phyloP scores from a whole-genome alignment of 35 echinoderm and acorn worm species.

The Anneissia japonica region DNA sequence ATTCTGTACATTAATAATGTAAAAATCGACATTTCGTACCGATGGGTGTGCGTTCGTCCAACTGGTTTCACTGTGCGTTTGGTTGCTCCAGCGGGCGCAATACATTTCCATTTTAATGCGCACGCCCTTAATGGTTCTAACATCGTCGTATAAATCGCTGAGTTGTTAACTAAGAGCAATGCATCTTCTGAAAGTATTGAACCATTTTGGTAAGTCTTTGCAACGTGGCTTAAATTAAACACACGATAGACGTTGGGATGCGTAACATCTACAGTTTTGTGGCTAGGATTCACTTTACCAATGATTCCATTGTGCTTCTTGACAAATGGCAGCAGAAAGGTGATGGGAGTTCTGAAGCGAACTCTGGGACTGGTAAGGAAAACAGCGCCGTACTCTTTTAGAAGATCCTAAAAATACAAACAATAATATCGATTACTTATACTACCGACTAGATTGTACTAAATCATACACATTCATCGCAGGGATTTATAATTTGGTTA shows the following conservation, averaged over 20 bases:
- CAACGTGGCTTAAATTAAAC: slow-evolving; percentile 27
- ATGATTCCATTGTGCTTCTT: slow-evolving; percentile 65
- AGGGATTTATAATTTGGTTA: too few relatives aligned
- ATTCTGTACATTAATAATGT: slow-evolving; percentile 62
- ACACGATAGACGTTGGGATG: slow-evolving; percentile 53
- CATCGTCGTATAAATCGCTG: slow-evolving; percentile 30
- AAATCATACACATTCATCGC: too few relatives aligned
- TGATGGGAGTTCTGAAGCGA: slow-evolving; percentile 74
- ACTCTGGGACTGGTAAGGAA: slow-evolving; percentile 76
- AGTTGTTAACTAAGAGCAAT: slow-evolving; percentile 56
- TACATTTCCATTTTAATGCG: slow-evolving; percentile 52
- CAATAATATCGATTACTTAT: too few relatives aligned
- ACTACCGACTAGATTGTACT: too few relatives aligned
- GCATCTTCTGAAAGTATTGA: slow-evolving; percentile 36
- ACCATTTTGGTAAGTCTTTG: slow-evolving; percentile 40
- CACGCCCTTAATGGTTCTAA: slow-evolving; percentile 56
- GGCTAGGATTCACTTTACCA: slow-evolving; percentile 30
- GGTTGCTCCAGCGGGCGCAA: slow-evolving; percentile 56
- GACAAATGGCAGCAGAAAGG: slow-evolving; percentile 65
- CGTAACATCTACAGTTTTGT: slow-evolving; percentile 24
- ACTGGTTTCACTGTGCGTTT: slow-evolving; percentile 8
- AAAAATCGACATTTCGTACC: slow-evolving; percentile 58
- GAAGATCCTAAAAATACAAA: slow-evolving; percentile 45
- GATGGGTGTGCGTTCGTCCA: slow-evolving; percentile 50
- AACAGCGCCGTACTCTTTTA: slow-evolving; percentile 73